These are phyloP conservation scores for Apodemia duryi DNA, from an alignment of 2,888 invertebrate genomes.

Conservation along the genomic window DNA sequence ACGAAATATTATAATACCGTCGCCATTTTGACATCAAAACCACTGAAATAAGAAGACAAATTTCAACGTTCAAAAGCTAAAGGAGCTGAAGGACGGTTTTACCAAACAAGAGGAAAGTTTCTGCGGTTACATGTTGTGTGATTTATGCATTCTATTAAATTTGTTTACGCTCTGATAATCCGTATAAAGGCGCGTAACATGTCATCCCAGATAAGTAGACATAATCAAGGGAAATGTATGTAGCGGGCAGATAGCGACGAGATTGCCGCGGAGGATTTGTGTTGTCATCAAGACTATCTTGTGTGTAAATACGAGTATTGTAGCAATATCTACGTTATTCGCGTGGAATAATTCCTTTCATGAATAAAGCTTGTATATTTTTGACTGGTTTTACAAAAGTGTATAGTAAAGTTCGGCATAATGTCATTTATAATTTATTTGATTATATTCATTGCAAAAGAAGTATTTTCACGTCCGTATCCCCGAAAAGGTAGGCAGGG, in stretches of 20 bases:
- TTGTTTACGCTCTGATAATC: slow-evolving; percentile 11
- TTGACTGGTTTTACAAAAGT: too few relatives aligned
- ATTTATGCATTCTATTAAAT: slow-evolving; percentile 10
- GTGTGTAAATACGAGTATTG: neutral
- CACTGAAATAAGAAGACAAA: slow-evolving; percentile 11
- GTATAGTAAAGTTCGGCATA: too few relatives aligned
- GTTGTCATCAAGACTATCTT: slow-evolving; percentile 2
- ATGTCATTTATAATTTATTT: too few relatives aligned
- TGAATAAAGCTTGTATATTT: too few relatives aligned
- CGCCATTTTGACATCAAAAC: slow-evolving; percentile 8
- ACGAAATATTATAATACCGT: slow-evolving; percentile 4
- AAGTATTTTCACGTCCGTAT: too few relatives aligned
- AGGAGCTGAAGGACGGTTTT: slow-evolving; percentile 5
- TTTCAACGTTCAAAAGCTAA: slow-evolving; percentile 1
- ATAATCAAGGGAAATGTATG: slow-evolving; percentile 8
- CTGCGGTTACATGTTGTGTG: slow-evolving; percentile 8
- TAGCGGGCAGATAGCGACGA: slow-evolving; percentile 10
- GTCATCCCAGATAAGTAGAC: slow-evolving; percentile 5
- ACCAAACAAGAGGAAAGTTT: slow-evolving; percentile 9
- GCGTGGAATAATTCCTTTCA: neutral
- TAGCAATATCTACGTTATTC: neutral
- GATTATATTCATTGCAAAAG: too few relatives aligned
- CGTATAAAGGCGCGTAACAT: slow-evolving; percentile 4
- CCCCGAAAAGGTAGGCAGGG: too few relatives aligned
- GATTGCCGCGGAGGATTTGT: slow-evolving; percentile 5